Evolutionary conservation across 2,797 vertebrate genomes (phyloP), one percentile per base, ranked within the genome.

Genomic region (Sarcoramphus papa): DNA sequence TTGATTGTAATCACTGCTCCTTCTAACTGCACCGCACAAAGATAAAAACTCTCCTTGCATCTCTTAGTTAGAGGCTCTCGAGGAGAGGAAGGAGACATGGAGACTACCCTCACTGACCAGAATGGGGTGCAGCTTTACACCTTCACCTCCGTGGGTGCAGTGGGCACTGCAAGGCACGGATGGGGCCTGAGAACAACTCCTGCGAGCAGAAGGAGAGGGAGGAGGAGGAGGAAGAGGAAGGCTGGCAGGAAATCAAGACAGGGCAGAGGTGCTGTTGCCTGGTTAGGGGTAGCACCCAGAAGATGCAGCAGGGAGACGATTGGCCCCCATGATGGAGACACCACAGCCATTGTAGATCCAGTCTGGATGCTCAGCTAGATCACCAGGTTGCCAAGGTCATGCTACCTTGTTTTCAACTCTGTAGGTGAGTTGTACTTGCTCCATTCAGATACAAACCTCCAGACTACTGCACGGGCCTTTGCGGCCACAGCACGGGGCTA

Each of bases 271-370:
- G 2, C 19, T 70, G 21, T 51, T 88, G 57, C 40, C 53, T 81
- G 62, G 24, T 84, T 70, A 92, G 50, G 47, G 65, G 35, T 19
- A 78, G 73, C 45, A 72, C 12, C 15, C n/a, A 40, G 68, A 86
- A 88, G 37, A 69, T 24, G 20, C 21, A 67, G 4, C n/a, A 65
- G n/a, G 56, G 56, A 88, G 37, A 51, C 0, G 1, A 27, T 0
- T 41, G 41, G 5, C 9, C 33, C 7, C 28, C 3, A 5, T 35
- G 20, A 53, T 0, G 2, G 35, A 92, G 67, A 27, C 83, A 41
- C 18, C 0, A 0, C 1, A 7, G 28, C 59, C 21, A 0, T 7
- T 79, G 51, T 45, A 41, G 63, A 51, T 60, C 48, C 63, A 23
- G 70, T 24, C 31, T 53, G 60, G 51, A 62, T 0, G 2, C 45